Conservation (phyloP, 2,113 vertebrate species). For the Labeo rohita region DNA sequence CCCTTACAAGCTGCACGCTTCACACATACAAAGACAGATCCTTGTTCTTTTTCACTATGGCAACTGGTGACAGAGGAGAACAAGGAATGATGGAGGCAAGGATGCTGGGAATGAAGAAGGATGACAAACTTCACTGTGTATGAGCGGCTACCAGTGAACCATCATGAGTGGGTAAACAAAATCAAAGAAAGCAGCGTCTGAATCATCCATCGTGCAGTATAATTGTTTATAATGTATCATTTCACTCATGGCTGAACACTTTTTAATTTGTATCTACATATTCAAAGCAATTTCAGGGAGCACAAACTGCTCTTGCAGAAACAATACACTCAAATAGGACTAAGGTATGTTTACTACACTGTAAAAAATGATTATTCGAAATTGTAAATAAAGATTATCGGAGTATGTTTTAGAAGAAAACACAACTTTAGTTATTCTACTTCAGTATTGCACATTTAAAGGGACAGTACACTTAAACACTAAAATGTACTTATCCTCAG, state of each 20-base stretch:
- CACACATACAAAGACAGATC: conserved; percentile 33
- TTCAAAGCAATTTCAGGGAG: not conserved
- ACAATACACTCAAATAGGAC: not conserved
- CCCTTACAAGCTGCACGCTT: conserved; percentile 1
- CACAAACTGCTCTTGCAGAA: not conserved
- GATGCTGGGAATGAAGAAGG: not conserved
- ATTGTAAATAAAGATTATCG: no score
- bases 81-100: not conserved
- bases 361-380: no score
- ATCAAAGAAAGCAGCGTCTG: not conserved
- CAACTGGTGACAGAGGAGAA: conserved; percentile 22
- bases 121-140: conserved; percentile 16
- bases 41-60: conserved; percentile 28
- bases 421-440: not conserved
- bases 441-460: not conserved
- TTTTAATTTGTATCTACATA: not conserved
- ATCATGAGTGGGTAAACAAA: not conserved
- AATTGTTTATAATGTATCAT: conserved; percentile 14
- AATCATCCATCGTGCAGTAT: not conserved
- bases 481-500: no score
- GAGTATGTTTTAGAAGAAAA: no score
- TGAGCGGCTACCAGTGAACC: conserved; percentile 20
- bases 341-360: not conserved
- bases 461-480: not conserved
- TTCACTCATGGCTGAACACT: not conserved